Percentiles rank a stretch among this genome's conserved stretches.
Conservation (phyloP, 30 jellyfish, hydroid and myxozoan species). For the Phacellophora camtschatica region DNA sequence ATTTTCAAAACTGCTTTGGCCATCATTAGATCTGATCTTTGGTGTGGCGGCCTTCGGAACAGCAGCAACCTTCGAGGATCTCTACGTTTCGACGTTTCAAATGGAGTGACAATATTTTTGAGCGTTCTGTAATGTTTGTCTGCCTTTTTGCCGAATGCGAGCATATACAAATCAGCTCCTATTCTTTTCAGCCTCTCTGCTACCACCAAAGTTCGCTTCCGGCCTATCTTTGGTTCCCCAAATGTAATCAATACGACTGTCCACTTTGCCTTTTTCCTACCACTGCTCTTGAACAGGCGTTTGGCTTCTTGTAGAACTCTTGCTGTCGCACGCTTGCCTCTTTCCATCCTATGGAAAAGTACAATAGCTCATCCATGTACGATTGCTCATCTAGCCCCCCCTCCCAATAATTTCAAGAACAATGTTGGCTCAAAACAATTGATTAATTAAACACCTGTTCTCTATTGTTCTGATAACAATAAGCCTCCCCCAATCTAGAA, state of each 20-base stretch:
- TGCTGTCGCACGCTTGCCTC: conserved; percentile 55
- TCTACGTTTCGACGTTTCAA: conserved; percentile 10
- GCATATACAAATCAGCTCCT: conserved; percentile 52
- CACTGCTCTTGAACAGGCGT: conserved; percentile 19
- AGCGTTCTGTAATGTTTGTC: conserved; percentile 34
- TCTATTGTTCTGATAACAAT: too few species aligned
- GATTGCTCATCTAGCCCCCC: too few species aligned
- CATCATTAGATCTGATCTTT: conserved; percentile 33
- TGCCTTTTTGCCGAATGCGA: conserved; percentile 55
- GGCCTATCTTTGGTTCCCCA: conserved; percentile 59
- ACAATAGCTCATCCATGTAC: too few species aligned
- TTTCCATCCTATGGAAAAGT: not conserved
- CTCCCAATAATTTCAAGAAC: too few species aligned
- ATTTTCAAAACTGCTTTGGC: conserved; percentile 49
- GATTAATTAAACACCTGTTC: too few species aligned
- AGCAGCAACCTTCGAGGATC: conserved; percentile 30
- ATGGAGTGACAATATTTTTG: conserved; percentile 44
- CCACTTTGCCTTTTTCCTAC: conserved; percentile 47
- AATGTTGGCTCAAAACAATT: too few species aligned
- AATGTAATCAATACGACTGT: conserved; percentile 49
- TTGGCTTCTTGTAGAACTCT: conserved; percentile 68
- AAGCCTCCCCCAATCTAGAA: too few species aligned
- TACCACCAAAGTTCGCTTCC: conserved; percentile 22
- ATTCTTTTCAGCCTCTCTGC: conserved; percentile 26
- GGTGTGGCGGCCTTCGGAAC: conserved; percentile 60